These are phyloP conservation scores for Amniataba percoides DNA, from an alignment of 2,797 vertebrate species.

Conservation along the genomic window DNA sequence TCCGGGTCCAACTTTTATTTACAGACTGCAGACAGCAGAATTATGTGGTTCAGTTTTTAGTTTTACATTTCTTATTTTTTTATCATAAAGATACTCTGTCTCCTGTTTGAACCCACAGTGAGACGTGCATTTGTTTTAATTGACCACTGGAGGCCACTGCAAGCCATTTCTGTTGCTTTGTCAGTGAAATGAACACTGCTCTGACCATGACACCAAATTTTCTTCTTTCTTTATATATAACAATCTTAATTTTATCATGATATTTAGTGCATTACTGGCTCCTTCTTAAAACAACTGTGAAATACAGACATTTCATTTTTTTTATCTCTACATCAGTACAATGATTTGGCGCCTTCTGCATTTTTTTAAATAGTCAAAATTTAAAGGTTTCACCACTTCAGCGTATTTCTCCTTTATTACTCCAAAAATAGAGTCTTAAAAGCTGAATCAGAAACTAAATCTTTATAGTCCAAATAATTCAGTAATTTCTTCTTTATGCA, in stretches of 20 bases:
- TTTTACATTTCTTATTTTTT: not conserved
- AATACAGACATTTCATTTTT: not conserved
- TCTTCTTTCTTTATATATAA: not conserved
- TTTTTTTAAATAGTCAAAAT: not conserved
- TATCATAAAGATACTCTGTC: not conserved
- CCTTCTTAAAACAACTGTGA: not conserved
- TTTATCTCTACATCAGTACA: too few species aligned
- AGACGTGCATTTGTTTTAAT: conserved; percentile 26
- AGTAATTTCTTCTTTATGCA: not conserved
- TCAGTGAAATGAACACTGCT: not conserved
- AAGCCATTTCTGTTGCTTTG: conserved; percentile 5
- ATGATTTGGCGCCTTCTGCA: too few species aligned
- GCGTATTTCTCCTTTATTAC: not conserved
- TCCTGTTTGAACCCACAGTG: not conserved
- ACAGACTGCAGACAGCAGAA: not conserved
- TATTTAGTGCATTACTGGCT: not conserved
- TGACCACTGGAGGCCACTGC: conserved; percentile 66
- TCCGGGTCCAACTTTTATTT: not conserved
- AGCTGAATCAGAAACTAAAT: not conserved
- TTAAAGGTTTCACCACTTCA: not conserved
- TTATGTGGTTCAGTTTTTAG: not conserved
- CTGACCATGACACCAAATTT: not conserved
- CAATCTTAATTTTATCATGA: not conserved
- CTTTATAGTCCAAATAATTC: not conserved
- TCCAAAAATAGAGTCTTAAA: not conserved